Percentiles rank a stretch among this genome's conserved stretches.
Evolutionary conservation across 2,113 vertebrate genomes (phyloP).

Genomic region (Lichenostomus cassidix): DNA sequence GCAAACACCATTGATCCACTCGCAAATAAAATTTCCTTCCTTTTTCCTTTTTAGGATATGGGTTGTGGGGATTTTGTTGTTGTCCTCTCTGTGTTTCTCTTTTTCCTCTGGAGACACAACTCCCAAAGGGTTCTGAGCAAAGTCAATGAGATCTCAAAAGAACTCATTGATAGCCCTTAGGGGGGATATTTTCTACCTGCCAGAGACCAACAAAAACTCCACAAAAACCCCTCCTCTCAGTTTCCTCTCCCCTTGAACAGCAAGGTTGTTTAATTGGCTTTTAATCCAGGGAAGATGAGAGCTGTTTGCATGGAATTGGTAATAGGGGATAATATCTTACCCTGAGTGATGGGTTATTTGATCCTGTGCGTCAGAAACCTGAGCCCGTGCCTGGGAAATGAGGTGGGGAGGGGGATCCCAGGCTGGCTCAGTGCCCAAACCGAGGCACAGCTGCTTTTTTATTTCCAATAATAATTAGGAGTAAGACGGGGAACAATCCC

Average conservation of each 20-base stretch:
- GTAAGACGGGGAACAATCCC: slow-evolving; percentile 1
- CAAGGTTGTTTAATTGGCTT: slow-evolving; percentile 70
- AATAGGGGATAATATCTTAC: slow-evolving; percentile 64
- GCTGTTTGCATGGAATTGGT: slow-evolving; percentile 65
- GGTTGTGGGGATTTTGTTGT: not conserved
- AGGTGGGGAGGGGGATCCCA: not conserved
- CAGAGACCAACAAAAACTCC: not conserved
- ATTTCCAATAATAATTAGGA: slow-evolving; percentile 6
- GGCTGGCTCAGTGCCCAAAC: slow-evolving; percentile 18
- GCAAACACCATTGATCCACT: slow-evolving; percentile 30
- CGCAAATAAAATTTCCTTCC: not conserved
- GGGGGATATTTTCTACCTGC: not conserved
- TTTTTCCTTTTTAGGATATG: not conserved
- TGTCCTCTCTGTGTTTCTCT: not conserved
- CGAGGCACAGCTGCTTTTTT: slow-evolving; percentile 34
- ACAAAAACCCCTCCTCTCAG: not conserved
- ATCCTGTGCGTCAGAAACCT: slow-evolving; percentile 61
- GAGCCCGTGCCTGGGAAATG: slow-evolving; percentile 10
- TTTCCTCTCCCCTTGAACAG: slow-evolving; percentile 53
- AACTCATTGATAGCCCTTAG: not conserved
- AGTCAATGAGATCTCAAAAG: not conserved
- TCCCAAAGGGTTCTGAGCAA: not conserved
- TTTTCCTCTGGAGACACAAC: not conserved
- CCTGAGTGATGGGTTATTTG: slow-evolving; percentile 72
- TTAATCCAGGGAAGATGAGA: slow-evolving; percentile 61